phyloP scores from a whole-genome alignment of 2,797 vertebrate species.

The Champsocephalus esox region DNA sequence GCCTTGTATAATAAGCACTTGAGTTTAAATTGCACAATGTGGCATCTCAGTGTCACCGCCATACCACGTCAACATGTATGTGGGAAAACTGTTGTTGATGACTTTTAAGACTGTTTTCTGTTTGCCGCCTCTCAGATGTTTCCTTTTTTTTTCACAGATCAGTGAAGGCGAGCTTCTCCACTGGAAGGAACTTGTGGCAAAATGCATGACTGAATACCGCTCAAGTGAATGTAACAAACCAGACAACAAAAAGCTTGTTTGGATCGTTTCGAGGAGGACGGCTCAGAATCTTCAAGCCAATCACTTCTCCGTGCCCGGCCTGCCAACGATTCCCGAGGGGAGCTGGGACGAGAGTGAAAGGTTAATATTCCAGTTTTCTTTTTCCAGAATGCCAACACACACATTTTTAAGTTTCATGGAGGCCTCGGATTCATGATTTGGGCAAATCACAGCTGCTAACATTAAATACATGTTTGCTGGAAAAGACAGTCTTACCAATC shows the following conservation, averaged over 20 bases:
- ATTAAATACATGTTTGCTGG: background rate
- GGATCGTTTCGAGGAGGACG: slow-evolving; percentile 95
- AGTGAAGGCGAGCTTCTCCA: slow-evolving; percentile 89
- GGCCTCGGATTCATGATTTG: background rate
- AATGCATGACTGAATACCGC: slow-evolving; percentile 93
- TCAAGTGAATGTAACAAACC: slow-evolving; percentile 95
- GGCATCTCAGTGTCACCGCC: background rate
- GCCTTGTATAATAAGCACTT: background rate
- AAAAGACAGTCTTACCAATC: background rate
- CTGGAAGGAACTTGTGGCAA: slow-evolving; percentile 93
- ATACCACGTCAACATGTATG: background rate
- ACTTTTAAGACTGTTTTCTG: slow-evolving; percentile 20
- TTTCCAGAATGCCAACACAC: background rate
- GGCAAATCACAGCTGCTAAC: background rate
- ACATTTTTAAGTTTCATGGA: background rate
- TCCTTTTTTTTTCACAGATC: slow-evolving; percentile 83
- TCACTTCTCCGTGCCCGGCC: slow-evolving; percentile 91
- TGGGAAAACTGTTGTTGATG: slow-evolving; percentile 7
- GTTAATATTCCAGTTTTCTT: slow-evolving; percentile 72
- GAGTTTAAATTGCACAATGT: slow-evolving; percentile 1
- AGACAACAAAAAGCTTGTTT: slow-evolving; percentile 94
- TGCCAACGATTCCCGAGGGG: slow-evolving; percentile 95
- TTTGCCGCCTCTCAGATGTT: slow-evolving; percentile 38
- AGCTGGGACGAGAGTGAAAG: slow-evolving; percentile 91
- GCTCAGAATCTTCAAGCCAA: slow-evolving; percentile 93